Percentiles rank a stretch among this genome's conserved stretches.
Conservation (phyloP, 2,113 vertebrate species). For the Ifrita kowaldi region DNA sequence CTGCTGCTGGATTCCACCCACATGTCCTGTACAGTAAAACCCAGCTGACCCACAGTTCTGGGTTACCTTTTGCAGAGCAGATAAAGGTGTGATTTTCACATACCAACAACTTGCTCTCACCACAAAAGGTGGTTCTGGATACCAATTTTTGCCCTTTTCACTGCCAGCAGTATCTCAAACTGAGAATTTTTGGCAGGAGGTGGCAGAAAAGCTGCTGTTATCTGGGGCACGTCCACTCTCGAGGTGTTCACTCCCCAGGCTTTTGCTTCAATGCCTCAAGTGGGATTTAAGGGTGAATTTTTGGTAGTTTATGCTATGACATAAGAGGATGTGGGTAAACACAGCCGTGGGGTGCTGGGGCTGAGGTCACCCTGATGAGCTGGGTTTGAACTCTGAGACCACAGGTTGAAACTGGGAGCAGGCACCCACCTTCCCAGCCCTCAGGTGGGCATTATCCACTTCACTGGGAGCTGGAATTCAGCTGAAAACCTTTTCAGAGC, state of each 20-base stretch:
- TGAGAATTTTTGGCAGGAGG: background rate
- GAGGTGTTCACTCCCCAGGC: background rate
- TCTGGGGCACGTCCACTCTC: fast-evolving
- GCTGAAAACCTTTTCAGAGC: fast-evolving
- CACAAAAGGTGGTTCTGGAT: background rate
- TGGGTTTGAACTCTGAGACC: background rate
- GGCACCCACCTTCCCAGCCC: background rate
- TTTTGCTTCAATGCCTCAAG: background rate
- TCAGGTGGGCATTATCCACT: fast-evolving
- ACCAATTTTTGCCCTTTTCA: background rate
- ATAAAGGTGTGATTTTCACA: background rate
- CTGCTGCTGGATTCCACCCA: background rate
- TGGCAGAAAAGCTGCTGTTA: background rate
- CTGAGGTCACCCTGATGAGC: background rate
- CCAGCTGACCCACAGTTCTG: background rate
- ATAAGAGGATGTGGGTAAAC: background rate
- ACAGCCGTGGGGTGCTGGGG: background rate
- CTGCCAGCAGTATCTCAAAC: background rate
- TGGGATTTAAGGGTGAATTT: background rate
- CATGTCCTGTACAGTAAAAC: fast-evolving
- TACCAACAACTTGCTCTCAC: background rate
- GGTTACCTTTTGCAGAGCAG: background rate
- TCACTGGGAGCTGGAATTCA: background rate
- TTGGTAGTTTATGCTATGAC: background rate
- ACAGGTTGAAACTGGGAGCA: background rate